Conservation (phyloP, 2,797 vertebrate genomes). For the Austrolebias charrua region DNA sequence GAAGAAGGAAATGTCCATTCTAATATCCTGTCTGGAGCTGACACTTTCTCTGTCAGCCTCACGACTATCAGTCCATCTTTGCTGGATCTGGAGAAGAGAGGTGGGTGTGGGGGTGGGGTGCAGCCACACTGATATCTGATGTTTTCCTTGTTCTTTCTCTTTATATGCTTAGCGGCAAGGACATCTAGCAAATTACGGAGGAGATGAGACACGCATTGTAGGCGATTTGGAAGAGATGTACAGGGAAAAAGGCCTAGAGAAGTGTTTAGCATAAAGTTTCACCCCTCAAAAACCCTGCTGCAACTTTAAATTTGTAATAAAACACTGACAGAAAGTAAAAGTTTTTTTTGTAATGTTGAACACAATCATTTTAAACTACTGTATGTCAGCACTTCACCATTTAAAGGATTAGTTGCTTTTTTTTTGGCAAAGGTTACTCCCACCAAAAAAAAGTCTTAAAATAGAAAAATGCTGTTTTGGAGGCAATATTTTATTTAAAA, state of each 20-base stretch:
- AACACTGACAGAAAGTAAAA: not conserved
- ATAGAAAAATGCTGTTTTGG: not conserved
- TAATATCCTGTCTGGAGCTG: slow-evolving; percentile 76
- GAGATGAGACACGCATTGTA: slow-evolving; percentile 11
- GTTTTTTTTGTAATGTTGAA: not conserved
- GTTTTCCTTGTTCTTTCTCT: slow-evolving; percentile 54
- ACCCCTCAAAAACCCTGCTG: slow-evolving; percentile 1
- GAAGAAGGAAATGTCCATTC: slow-evolving; percentile 76
- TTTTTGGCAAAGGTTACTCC: not conserved
- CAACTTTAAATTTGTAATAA: not conserved
- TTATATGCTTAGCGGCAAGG: slow-evolving; percentile 49
- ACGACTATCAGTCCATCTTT: slow-evolving; percentile 75
- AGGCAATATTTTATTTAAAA: not conserved
- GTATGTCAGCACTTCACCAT: not conserved
- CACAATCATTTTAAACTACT: too few relatives aligned
- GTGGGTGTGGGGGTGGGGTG: slow-evolving; percentile 40
- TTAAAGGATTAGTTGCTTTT: not conserved
- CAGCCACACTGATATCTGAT: slow-evolving; percentile 62
- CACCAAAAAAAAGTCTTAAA: not conserved
- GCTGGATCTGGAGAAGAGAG: slow-evolving; percentile 55
- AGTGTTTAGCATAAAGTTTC: slow-evolving; percentile 2
- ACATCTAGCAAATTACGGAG: slow-evolving; percentile 46
- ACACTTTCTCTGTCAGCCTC: slow-evolving; percentile 54
- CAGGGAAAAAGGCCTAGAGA: not conserved
- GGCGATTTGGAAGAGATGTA: slow-evolving; percentile 3